Evolutionary conservation across 2,888 invertebrate genomes (phyloP).

Genomic region (Athalia cordata): DNA sequence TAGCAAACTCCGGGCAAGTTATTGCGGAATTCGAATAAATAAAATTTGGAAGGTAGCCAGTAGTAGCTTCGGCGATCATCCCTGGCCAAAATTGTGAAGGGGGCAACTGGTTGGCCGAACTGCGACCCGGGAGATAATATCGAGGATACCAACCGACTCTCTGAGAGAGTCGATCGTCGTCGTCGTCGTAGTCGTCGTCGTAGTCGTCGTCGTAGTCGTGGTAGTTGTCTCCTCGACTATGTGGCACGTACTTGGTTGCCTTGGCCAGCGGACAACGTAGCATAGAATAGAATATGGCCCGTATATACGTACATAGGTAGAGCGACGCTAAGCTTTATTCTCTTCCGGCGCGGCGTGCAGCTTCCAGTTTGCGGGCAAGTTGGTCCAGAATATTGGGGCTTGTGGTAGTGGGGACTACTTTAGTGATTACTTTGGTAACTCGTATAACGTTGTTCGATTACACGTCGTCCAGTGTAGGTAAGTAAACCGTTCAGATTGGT

Average conservation of each 20-base stretch:
- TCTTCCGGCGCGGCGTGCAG: too few relatives aligned
- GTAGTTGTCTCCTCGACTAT: too few relatives aligned
- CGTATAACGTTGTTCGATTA: conserved; percentile 11
- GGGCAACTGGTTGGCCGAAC: conserved; percentile 49
- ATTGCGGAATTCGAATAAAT: conserved; percentile 55
- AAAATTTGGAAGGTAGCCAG: conserved; percentile 62
- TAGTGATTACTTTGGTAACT: conserved; percentile 16
- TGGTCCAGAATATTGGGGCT: too few relatives aligned
- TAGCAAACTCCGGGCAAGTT: conserved; percentile 46
- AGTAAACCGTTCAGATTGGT: conserved; percentile 59
- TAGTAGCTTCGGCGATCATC: conserved; percentile 51
- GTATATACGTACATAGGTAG: too few relatives aligned
- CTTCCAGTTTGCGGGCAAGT: too few relatives aligned
- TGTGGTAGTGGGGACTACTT: too few relatives aligned
- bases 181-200: too few relatives aligned
- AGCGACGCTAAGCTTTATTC: too few relatives aligned
- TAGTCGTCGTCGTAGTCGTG: too few relatives aligned
- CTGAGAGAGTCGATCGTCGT: conserved; percentile 16
- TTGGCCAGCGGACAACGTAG: too few relatives aligned
- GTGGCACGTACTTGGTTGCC: too few relatives aligned
- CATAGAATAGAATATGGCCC: too few relatives aligned
- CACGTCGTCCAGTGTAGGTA: neutral
- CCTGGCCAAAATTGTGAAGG: conserved; percentile 49
- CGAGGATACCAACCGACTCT: conserved; percentile 46
- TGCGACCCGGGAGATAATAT: conserved; percentile 57